Base-by-base conservation (phyloP, 2,113 vertebrate species). In the Gila orcuttii region DNA sequence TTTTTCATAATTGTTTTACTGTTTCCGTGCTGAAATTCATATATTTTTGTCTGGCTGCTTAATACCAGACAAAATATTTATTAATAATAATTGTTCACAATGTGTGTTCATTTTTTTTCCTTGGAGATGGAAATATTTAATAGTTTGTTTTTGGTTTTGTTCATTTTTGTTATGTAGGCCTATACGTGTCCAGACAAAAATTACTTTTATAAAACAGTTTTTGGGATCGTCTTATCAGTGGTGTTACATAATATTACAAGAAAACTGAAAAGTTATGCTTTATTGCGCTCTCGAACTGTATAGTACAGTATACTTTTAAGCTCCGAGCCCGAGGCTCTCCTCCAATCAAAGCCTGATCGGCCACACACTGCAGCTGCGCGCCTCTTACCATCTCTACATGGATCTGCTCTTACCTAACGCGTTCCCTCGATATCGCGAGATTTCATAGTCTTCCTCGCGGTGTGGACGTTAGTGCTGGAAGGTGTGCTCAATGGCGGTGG, bases 401-500 rank as follows among this genome's bases (percentile, higher is more conserved):
- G 28, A 28, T 28, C 28, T 28, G 28, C 13, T 17, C 21, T 59
- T 42, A n/a, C 13, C n/a, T 45, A 33, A 55, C 1, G 0, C 6
- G 6, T 45, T n/a, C 11, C 45, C 73, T 69, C 39, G 25, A 23
- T 86, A 84, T 45, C 11, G 59, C 2, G 2, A 55, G 79, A 13
- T 91, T 92, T 94, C 92, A 89, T 91, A 93, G 91, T 88, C 0
- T n/a, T 87, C 91, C 31, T 0, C 13, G 52, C 73, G 64, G 69
- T 71, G 90, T 31, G 86, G 93, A 90, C 92, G 90, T 92, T 81
- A 45, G 77, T 90, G 28, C 50, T 17, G 77, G 89, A 92, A 85
- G 92, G 93, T 91, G 93, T 94, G 93, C 93, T 94, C 93, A 88
- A 95, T 96, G 94, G 95, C 94, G 93, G 93, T 95, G 45, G 93